phyloP scores from a whole-genome alignment of 2,888 invertebrate species.

The Tribolium freemani region DNA sequence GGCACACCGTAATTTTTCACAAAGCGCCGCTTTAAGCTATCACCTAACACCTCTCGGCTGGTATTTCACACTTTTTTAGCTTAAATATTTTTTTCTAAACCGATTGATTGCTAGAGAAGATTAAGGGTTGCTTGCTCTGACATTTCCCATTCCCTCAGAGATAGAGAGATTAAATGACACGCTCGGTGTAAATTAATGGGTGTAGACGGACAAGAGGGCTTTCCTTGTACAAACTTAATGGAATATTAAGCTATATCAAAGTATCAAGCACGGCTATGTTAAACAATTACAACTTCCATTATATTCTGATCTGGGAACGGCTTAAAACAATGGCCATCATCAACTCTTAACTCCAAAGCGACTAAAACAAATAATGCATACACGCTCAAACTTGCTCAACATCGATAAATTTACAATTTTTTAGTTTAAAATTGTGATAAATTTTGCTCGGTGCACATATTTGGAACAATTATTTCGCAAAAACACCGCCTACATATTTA shows the following conservation, averaged over 20 bases:
- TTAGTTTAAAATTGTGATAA: neutral
- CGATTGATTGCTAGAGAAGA: conserved; percentile 39
- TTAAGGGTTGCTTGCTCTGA: conserved; percentile 22
- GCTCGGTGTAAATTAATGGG: conserved; percentile 46
- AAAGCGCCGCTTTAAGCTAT: conserved; percentile 4
- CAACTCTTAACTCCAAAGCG: conserved; percentile 23
- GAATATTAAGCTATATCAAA: conserved; percentile 48
- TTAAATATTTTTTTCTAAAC: conserved; percentile 19
- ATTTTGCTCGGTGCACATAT: neutral
- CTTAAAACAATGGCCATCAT: conserved; percentile 43
- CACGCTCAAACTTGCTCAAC: neutral
- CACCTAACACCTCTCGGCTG: conserved; percentile 22
- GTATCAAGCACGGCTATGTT: conserved; percentile 45
- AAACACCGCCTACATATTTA: neutral
- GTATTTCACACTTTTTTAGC: conserved; percentile 20
- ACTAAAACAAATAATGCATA: conserved; percentile 27
- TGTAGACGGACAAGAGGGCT: conserved; percentile 46
- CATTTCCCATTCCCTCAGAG: conserved; percentile 37
- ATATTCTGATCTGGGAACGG: conserved; percentile 48
- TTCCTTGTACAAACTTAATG: conserved; percentile 45
- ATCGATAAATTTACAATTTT: neutral
- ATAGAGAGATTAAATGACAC: conserved; percentile 45
- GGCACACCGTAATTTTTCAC: conserved; percentile 33
- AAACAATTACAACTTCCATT: conserved; percentile 50
- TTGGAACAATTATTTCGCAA: neutral